Evolutionary conservation across 2,797 vertebrate species (phyloP).

Genomic region (Myotis pilosus): DNA sequence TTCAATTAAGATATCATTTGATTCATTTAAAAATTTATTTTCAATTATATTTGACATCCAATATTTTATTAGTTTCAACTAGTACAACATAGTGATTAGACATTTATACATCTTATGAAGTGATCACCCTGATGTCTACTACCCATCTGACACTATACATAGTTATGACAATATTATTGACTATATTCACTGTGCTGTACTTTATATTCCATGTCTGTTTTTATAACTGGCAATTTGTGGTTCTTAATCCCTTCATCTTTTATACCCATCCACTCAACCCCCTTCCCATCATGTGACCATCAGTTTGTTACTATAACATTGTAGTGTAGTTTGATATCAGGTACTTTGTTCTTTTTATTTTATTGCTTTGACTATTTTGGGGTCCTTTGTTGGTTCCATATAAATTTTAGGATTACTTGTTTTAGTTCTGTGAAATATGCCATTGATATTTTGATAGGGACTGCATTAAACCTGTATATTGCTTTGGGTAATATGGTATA

Average conservation of each 20-base stretch:
- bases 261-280: neutral
- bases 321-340: neutral
- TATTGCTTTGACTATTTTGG: neutral
- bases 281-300: neutral
- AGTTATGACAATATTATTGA: neutral
- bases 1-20: slow-evolving; percentile 15
- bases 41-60: neutral
- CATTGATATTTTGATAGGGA: neutral
- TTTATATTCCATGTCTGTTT: neutral
- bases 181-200: neutral
- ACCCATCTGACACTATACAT: neutral
- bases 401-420: neutral
- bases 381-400: neutral
- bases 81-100: neutral
- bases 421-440: neutral
- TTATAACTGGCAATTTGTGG: neutral
- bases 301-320: neutral
- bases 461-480: neutral
- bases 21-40: neutral
- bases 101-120: neutral
- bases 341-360: neutral
- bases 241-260: neutral
- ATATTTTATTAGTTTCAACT: neutral
- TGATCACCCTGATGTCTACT: neutral
- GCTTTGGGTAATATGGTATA: neutral